Evolutionary conservation across 2,113 vertebrate species (phyloP).

Genomic region (Oncorhynchus clarkii): DNA sequence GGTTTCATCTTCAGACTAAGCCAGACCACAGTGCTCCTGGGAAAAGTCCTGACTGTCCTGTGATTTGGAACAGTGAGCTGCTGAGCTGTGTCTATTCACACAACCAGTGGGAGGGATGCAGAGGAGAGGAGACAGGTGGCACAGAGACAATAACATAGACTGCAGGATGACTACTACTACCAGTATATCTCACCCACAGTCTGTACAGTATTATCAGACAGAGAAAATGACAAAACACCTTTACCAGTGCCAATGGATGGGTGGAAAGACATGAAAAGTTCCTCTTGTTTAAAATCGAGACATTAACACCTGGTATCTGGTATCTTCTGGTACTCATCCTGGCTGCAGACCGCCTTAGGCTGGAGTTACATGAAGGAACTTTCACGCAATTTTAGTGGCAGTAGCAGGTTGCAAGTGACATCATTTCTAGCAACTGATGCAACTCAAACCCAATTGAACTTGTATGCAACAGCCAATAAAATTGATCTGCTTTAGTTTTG

Average conservation of each 20-base stretch:
- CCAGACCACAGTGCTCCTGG: conserved; percentile 6
- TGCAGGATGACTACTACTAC: too few relatives aligned
- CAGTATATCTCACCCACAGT: neutral
- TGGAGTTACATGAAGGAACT: too few relatives aligned
- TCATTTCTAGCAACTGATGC: too few relatives aligned
- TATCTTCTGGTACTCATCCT: too few relatives aligned
- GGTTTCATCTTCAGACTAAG: neutral
- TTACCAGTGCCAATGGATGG: neutral
- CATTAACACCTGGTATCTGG: too few relatives aligned
- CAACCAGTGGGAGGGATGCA: conserved; percentile 3
- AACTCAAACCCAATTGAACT: too few relatives aligned
- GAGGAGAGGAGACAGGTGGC: neutral
- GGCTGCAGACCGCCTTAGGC: too few relatives aligned
- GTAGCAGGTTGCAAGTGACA: too few relatives aligned
- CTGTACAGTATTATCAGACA: neutral
- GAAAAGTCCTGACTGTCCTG: neutral
- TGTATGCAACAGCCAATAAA: too few relatives aligned
- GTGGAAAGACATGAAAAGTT: neutral
- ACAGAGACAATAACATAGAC: neutral
- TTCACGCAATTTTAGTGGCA: too few relatives aligned
- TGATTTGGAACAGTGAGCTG: neutral
- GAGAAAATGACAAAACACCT: neutral
- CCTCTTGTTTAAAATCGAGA: too few relatives aligned
- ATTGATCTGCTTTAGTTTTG: too few relatives aligned
- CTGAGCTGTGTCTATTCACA: conserved; percentile 5